Evolutionary conservation across 2,888 invertebrate species (phyloP).

Genomic region (Cataglyphis rosenhaueri): DNA sequence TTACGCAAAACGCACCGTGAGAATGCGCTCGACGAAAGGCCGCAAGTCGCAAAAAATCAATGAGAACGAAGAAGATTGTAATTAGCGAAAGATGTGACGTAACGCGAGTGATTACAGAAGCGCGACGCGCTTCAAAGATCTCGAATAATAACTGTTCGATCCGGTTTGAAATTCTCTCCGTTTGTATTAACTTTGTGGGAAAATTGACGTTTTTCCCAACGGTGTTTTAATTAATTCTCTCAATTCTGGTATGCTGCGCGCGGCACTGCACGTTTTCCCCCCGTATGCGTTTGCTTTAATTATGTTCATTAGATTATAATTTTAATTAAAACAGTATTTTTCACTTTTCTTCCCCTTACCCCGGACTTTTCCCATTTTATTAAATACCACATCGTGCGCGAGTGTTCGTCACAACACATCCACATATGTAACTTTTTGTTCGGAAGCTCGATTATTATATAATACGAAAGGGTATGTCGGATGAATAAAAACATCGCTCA

Average conservation of each 20-base stretch:
- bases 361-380: conserved; percentile 21
- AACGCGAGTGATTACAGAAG: background rate
- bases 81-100: background rate
- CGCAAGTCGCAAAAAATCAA: background rate
- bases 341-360: conserved; percentile 4
- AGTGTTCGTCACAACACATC: conserved; percentile 23
- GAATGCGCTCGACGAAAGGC: background rate
- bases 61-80: background rate
- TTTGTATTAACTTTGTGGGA: background rate
- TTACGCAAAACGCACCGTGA: background rate
- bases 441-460: conserved; percentile 28
- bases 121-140: background rate
- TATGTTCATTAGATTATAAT: conserved; percentile 48
- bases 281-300: conserved; percentile 38
- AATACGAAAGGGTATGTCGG: conserved; percentile 17
- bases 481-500: conserved; percentile 17
- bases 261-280: conserved; percentile 16
- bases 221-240: conserved; percentile 45
- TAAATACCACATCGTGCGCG: conserved; percentile 33
- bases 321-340: conserved; percentile 45
- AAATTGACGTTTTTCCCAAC: conserved; percentile 36
- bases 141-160: conserved; percentile 24
- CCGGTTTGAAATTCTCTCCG: conserved; percentile 17
- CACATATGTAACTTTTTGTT: conserved; percentile 31
- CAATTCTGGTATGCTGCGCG: conserved; percentile 19